A percentile compares a stretch with the other conserved stretches of the same genome.
Conservation (phyloP, 2,113 vertebrate genomes). For the Ameiurus melas region DNA sequence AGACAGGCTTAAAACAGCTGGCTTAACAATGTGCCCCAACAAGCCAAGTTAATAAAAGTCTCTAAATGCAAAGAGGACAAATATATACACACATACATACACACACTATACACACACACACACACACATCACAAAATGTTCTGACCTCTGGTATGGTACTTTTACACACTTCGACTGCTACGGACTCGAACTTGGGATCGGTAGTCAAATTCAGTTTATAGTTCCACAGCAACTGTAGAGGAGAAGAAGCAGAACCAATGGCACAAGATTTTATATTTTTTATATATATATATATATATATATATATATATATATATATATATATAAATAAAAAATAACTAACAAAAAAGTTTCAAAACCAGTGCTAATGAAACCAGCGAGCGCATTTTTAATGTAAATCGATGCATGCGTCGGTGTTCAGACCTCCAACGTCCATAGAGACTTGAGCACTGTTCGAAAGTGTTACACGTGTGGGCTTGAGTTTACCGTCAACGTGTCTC, state of each 20-base stretch:
- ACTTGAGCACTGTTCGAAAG: not conserved
- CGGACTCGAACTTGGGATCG: conserved; percentile 87
- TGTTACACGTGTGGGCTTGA: not conserved
- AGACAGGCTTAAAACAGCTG: not conserved
- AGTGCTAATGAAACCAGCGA: not conserved
- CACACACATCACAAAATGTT: not conserved
- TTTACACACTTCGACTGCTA: conserved; percentile 87
- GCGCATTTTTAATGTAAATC: not conserved
- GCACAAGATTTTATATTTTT: not conserved
- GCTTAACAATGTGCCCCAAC: not conserved
- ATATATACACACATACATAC: too few species aligned
- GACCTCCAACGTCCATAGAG: not conserved
- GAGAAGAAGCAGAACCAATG: not conserved
- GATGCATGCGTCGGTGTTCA: not conserved
- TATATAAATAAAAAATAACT: too few species aligned
- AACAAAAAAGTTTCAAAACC: not conserved
- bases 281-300: too few species aligned
- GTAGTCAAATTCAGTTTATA: conserved; percentile 88
- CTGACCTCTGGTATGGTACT: conserved; percentile 83
- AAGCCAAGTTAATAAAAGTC: not conserved
- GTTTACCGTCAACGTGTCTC: not conserved
- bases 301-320: too few species aligned
- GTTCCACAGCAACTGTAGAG: conserved; percentile 82
- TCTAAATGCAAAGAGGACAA: not conserved
- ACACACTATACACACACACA: too few species aligned